Evolutionary conservation across 2,797 vertebrate species (phyloP).

Genomic region (Apodemus agrarius): DNA sequence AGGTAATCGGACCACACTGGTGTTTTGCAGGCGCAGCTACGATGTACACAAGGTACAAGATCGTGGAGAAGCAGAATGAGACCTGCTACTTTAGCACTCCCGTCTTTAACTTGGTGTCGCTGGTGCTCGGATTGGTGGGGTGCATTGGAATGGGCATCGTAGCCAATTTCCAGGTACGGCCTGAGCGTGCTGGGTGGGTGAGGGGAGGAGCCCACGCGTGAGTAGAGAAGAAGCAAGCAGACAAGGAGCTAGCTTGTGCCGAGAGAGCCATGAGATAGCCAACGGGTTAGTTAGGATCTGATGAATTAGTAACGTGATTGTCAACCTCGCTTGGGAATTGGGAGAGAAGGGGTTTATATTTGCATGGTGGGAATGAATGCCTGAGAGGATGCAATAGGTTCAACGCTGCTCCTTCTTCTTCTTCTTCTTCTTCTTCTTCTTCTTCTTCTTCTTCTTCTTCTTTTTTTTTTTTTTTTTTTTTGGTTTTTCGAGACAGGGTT

Average conservation of each 20-base stretch:
- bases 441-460: too few species aligned
- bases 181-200: background rate
- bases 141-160: slow-evolving; percentile 95
- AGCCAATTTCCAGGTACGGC: slow-evolving; percentile 95
- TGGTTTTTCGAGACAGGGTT: too few species aligned
- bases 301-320: background rate
- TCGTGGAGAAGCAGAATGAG: slow-evolving; percentile 90
- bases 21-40: slow-evolving; percentile 89
- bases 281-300: background rate
- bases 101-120: slow-evolving; percentile 86
- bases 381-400: fast-evolving
- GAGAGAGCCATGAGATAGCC: background rate
- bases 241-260: background rate
- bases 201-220: background rate
- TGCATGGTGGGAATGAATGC: fast-evolving
- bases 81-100: slow-evolving; percentile 73
- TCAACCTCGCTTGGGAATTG: background rate
- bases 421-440: too few species aligned
- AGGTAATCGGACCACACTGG: background rate
- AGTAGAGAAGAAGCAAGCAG: background rate
- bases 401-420: fast-evolving
- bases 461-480: background rate
- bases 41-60: slow-evolving; percentile 94
- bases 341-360: background rate
- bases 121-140: slow-evolving; percentile 89